phyloP scores from a whole-genome alignment of 2,113 vertebrate species.

The Tretioscincus oriximinensis region DNA sequence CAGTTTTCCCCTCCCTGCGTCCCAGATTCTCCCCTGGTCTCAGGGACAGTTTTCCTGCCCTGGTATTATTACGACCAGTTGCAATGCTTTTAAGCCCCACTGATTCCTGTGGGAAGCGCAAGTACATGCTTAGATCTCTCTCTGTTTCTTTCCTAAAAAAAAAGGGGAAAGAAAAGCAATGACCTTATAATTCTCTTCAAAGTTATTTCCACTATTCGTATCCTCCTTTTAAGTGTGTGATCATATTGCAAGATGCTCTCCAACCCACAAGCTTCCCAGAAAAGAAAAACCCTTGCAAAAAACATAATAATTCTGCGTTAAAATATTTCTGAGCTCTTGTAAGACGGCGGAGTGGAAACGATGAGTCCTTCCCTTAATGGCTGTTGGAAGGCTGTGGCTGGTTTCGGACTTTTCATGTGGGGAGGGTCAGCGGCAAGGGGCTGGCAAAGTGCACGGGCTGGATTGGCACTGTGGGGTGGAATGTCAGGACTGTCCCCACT shows the following conservation, averaged over 20 bases:
- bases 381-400: too few relatives aligned
- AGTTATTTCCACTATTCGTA: background rate
- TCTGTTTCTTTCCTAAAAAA: too few relatives aligned
- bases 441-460: too few relatives aligned
- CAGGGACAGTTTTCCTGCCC: background rate
- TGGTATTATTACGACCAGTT: background rate
- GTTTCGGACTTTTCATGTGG: too few relatives aligned
- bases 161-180: background rate
- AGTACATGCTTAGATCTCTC: background rate
- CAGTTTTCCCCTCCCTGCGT: background rate
- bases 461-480: background rate
- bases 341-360: too few relatives aligned
- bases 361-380: too few relatives aligned
- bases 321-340: too few relatives aligned
- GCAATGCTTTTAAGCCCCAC: background rate
- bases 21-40: slow-evolving; percentile 16
- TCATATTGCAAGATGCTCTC: background rate
- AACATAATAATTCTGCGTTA: background rate
- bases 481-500: background rate
- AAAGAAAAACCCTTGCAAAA: too few relatives aligned
- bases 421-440: too few relatives aligned
- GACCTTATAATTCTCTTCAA: background rate
- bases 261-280: background rate
- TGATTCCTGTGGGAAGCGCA: background rate
- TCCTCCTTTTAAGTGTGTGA: background rate